Percentiles rank a stretch among this genome's conserved stretches.
These are phyloP conservation scores for Acleris cristana DNA, from an alignment of 2,888 invertebrate species.

Conservation along the genomic window DNA sequence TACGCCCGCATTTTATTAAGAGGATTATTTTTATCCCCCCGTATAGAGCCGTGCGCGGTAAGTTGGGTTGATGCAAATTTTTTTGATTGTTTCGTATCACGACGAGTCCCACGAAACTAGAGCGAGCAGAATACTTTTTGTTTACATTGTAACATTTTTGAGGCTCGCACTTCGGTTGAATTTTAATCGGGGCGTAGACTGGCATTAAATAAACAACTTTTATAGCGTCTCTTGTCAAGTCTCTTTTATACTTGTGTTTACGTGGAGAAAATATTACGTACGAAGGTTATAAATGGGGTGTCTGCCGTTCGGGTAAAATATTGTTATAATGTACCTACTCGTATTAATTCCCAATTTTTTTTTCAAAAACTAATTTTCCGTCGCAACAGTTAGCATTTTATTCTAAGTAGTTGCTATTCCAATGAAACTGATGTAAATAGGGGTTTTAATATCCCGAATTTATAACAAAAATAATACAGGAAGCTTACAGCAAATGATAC, in stretches of 20 bases:
- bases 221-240: not conserved
- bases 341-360: too few species aligned
- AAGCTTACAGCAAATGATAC: too few species aligned
- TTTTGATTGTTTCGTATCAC: conserved; percentile 11
- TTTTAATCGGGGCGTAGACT: conserved; percentile 1
- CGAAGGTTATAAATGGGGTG: too few species aligned
- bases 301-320: too few species aligned
- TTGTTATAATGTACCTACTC: too few species aligned
- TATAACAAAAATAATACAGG: too few species aligned
- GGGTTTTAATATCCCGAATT: too few species aligned
- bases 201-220: not conserved
- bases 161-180: conserved; percentile 2
- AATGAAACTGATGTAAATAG: too few species aligned
- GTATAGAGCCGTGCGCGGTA: conserved; percentile 21
- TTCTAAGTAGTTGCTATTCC: too few species aligned
- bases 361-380: too few species aligned
- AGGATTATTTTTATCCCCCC: conserved; percentile 34
- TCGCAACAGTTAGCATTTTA: too few species aligned
- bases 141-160: conserved; percentile 3
- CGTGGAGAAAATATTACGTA: too few species aligned
- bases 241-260: not conserved
- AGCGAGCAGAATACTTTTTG: not conserved
- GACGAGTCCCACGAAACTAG: conserved; percentile 8
- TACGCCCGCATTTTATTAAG: conserved; percentile 35
- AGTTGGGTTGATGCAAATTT: conserved; percentile 33